Base-by-base conservation (phyloP, 2,888 invertebrate genomes). In the Sclerodermus sp. region DNA sequence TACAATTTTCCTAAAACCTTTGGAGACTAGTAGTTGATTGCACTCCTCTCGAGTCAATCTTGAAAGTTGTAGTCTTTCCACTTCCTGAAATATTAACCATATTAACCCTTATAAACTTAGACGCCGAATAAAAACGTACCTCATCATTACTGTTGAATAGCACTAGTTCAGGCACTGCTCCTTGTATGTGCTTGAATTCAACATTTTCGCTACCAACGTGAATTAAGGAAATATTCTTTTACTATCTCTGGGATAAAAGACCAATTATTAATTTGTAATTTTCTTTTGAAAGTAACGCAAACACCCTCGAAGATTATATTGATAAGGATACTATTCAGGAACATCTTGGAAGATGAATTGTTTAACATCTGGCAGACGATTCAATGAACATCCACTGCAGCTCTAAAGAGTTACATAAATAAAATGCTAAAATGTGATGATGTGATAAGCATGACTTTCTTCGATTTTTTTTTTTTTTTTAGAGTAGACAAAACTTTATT, bases 331-430 rank as follows among this genome's bases (percentile, higher is more conserved):
- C 79, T 87, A 88, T 32, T 79, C 76, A 1, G 86, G 86, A n/a
- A 88, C 79, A 67, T 89, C 89, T 47, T 87, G 82, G 74, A 84
- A 84, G 14, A 88, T 82, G 65, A 88, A 89, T 47, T 79, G 74
- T 69, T 85, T 87, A 6, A 88, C 85, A 66, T 88, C 85, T 0
- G 84, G 83, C 36, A 87, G 78, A 47, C 87, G 80, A 65, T 87
- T 87, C 47, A 89, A 71, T 1, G 84, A 83, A 69, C 88, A 88
- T 40, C 88, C 87, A 62, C 84, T 80, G 74, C 88, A 89, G 65
- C 85, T 87, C 88, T 89, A 76, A 49, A 79, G 78, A 42, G 57
- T 53, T 57, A 34, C 0, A 14, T 18, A n/a, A 13, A 42, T 10
- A 5, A 34, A 10, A 34, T 14, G 14, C 4, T 34, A 34, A 34